A percentile compares a stretch with the other conserved stretches of the same genome.
Evolutionary conservation across 2,797 vertebrate species (phyloP).

Genomic region (Nannoperca obscura): DNA sequence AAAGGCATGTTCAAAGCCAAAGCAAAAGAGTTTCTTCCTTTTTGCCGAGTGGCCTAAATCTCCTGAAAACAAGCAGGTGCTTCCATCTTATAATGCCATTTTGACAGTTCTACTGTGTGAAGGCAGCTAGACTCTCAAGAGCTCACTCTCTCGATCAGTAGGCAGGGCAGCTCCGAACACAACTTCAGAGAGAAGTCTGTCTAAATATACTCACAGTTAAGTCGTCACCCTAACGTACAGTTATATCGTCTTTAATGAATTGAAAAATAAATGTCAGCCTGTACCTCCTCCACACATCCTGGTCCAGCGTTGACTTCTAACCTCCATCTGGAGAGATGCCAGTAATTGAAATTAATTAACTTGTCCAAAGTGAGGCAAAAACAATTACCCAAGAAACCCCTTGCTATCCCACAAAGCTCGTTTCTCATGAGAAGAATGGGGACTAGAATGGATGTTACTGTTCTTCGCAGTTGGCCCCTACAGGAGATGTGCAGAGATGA

Average conservation of each 20-base stretch:
- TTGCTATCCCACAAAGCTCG: slow-evolving; percentile 78
- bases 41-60: slow-evolving; percentile 52
- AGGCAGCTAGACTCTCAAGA: slow-evolving; percentile 35
- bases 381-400: slow-evolving; percentile 78
- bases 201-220: slow-evolving; percentile 40
- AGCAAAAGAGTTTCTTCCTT: slow-evolving; percentile 47
- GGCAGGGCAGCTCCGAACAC: slow-evolving; percentile 43
- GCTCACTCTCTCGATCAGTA: slow-evolving; percentile 45
- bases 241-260: slow-evolving; percentile 57
- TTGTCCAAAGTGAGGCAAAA: slow-evolving; percentile 77
- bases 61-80: slow-evolving; percentile 58
- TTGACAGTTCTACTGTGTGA: slow-evolving; percentile 38
- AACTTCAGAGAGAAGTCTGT: slow-evolving; percentile 56
- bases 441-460: slow-evolving; percentile 65
- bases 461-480: slow-evolving; percentile 59
- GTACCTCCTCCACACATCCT: slow-evolving; percentile 44
- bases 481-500: slow-evolving; percentile 70
- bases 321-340: slow-evolving; percentile 54
- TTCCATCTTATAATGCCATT: slow-evolving; percentile 48
- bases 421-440: slow-evolving; percentile 67
- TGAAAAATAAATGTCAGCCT: slow-evolving; percentile 49
- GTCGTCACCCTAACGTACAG: slow-evolving; percentile 27
- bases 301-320: slow-evolving; percentile 64
- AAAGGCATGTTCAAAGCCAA: slow-evolving; percentile 67
- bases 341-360: slow-evolving; percentile 86